phyloP scores from a whole-genome alignment of 92 coral and sea anemone genomes.

The Isaurus tuberculatus region DNA sequence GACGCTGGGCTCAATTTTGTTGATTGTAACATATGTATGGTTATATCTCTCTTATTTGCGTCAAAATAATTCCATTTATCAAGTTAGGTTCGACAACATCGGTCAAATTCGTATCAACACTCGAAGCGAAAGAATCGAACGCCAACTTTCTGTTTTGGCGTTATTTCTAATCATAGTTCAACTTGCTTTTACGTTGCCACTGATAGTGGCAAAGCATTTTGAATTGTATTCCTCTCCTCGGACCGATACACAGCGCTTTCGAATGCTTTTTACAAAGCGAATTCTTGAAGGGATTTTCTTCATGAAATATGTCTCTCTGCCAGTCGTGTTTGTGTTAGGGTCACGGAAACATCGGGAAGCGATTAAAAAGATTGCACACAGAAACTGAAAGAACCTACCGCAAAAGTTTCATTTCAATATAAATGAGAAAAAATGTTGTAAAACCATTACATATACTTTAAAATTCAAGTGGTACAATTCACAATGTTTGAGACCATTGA shows the following conservation, averaged over 20 bases:
- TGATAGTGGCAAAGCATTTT: not conserved
- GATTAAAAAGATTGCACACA: not conserved
- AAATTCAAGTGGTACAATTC: too few relatives aligned
- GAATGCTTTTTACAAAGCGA: conserved; percentile 8
- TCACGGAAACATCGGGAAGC: conserved; percentile 19
- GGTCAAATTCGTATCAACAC: conserved; percentile 1
- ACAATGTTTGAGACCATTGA: too few relatives aligned
- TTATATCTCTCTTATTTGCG: conserved; percentile 17
- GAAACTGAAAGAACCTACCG: not conserved
- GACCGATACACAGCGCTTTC: not conserved
- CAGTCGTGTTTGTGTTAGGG: conserved; percentile 27
- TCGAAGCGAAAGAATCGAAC: not conserved
- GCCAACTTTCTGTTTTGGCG: conserved; percentile 10
- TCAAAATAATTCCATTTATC: conserved; percentile 13
- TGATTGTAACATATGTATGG: not conserved
- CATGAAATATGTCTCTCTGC: conserved; percentile 27
- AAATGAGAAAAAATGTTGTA: too few relatives aligned
- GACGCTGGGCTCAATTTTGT: conserved; percentile 15
- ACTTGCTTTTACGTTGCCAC: conserved; percentile 21
- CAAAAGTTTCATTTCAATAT: too few relatives aligned
- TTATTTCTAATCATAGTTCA: conserved; percentile 28
- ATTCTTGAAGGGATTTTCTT: conserved; percentile 33
- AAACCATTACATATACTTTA: too few relatives aligned
- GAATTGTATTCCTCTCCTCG: conserved; percentile 4
- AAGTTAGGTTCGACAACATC: conserved; percentile 19